Conservation (phyloP, 2,888 invertebrate species). For the Crepidodera aurea region DNA sequence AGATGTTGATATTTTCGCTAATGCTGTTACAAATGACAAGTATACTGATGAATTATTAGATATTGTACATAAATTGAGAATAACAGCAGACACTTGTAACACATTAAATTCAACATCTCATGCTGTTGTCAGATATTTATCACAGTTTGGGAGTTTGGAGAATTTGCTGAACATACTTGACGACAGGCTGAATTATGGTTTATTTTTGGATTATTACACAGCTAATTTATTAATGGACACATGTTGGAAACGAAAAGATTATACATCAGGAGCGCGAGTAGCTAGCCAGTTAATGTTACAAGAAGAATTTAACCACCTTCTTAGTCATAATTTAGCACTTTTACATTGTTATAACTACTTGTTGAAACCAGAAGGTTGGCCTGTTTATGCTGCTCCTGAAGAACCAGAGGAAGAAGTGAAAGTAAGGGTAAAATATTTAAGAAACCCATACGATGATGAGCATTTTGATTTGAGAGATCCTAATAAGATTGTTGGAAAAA, state of each 20-base stretch:
- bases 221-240: conserved; percentile 83
- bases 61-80: conserved; percentile 74
- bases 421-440: conserved; percentile 75
- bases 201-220: conserved; percentile 85
- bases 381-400: conserved; percentile 53
- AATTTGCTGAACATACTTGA: conserved; percentile 77
- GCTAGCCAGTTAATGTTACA: conserved; percentile 86
- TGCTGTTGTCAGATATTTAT: conserved; percentile 74
- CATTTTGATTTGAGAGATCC: conserved; percentile 86
- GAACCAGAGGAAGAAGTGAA: conserved; percentile 62
- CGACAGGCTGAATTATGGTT: conserved; percentile 86
- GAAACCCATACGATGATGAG: conserved; percentile 86
- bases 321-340: conserved; percentile 73
- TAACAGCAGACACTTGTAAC: conserved; percentile 74
- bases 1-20: conserved; percentile 85
- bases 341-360: conserved; percentile 80
- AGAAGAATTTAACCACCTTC: conserved; percentile 80
- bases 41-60: conserved; percentile 78
- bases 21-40: conserved; percentile 67
- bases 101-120: conserved; percentile 83
- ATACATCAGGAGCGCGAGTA: conserved; percentile 76
- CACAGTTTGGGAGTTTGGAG: conserved; percentile 66
- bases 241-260: conserved; percentile 75
- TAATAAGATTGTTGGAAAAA: conserved; percentile 81
- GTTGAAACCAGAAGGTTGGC: conserved; percentile 64